Percentiles rank a stretch among this genome's conserved stretches.
phyloP scores from a whole-genome alignment of 2,797 vertebrate species.

The Salarias fasciatus region DNA sequence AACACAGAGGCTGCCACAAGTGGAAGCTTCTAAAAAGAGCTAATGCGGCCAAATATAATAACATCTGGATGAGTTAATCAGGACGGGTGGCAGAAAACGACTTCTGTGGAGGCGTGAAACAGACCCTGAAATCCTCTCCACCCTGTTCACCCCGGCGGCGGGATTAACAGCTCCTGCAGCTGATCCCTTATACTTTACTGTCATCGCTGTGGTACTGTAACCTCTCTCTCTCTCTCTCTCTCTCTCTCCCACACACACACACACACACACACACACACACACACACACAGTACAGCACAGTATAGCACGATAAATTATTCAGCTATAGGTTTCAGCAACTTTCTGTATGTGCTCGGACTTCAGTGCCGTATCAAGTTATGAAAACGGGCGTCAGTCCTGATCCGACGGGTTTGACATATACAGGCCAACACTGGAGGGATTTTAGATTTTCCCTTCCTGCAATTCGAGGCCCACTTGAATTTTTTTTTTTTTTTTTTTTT shows the following conservation, averaged over 20 bases:
- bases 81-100: slow-evolving; percentile 6
- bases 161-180: slow-evolving; percentile 60
- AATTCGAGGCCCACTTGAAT: too few species aligned
- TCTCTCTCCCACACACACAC: background rate
- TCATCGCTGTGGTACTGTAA: slow-evolving; percentile 4
- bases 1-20: slow-evolving; percentile 10
- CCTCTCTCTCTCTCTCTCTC: background rate
- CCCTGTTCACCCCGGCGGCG: slow-evolving; percentile 24
- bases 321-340: too few species aligned
- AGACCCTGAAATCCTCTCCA: slow-evolving; percentile 39
- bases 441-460: too few species aligned
- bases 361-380: too few species aligned
- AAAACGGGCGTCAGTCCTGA: too few species aligned
- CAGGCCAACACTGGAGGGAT: too few species aligned
- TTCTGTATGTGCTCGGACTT: too few species aligned
- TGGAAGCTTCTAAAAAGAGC: slow-evolving; percentile 11
- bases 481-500: too few species aligned
- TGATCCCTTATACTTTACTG: slow-evolving; percentile 24
- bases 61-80: slow-evolving; percentile 22
- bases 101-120: slow-evolving; percentile 32
- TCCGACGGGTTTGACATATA: too few species aligned
- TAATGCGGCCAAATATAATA: slow-evolving; percentile 18
- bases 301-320: too few species aligned
- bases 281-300: background rate
- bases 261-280: background rate